Percentiles rank a stretch among this genome's conserved stretches.
Conservation (phyloP, 35 echinoderm and acorn worm species). For the Apostichopus parvimensis region DNA sequence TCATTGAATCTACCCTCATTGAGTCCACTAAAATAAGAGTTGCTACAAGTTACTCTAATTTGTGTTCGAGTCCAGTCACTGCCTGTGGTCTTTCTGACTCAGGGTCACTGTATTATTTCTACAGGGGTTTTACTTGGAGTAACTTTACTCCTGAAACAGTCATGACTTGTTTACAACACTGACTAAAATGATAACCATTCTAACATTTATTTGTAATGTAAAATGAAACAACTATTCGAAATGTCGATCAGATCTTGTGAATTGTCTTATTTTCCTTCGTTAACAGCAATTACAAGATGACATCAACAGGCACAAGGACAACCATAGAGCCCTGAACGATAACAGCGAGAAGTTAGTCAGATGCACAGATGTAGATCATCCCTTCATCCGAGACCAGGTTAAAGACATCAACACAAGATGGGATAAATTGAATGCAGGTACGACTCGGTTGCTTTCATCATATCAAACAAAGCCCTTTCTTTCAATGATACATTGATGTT, state of each 20-base stretch:
- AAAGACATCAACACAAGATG: slow-evolving; percentile 87
- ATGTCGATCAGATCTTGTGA: background rate
- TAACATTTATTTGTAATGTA: background rate
- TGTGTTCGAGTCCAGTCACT: no score
- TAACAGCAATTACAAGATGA: slow-evolving; percentile 94
- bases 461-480: no score
- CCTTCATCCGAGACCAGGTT: slow-evolving; percentile 88
- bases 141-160: no score
- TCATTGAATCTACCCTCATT: no score
- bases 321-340: slow-evolving; percentile 86
- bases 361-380: slow-evolving; percentile 87
- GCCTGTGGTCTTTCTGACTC: no score
- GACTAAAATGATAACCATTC: no score
- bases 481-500: no score
- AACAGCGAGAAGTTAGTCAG: slow-evolving; percentile 70
- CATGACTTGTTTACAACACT: no score
- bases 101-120: no score
- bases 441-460: background rate
- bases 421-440: slow-evolving; percentile 86
- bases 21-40: no score
- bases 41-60: no score
- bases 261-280: background rate
- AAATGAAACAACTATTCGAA: background rate
- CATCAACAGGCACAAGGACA: slow-evolving; percentile 84
- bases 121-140: no score